Base-by-base conservation (phyloP, 1,140 invertebrate genomes). In the Bombus pascuorum region DNA sequence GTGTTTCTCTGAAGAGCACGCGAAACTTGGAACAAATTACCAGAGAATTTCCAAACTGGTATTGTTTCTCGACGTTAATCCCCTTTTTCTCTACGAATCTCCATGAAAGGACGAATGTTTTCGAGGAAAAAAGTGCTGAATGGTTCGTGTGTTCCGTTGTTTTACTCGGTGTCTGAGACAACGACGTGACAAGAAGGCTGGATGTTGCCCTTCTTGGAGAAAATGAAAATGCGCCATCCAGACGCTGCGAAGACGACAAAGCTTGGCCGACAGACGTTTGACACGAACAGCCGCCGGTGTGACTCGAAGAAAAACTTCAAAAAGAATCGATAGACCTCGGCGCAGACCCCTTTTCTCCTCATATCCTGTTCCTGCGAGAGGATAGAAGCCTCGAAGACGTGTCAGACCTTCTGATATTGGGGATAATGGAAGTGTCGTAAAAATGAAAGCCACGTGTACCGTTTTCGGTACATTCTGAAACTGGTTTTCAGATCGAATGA, bases 151-250 rank as follows among this genome's bases (percentile, higher is more conserved):
- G 42, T 47, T 42, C 34, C 32, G 42, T 9, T 81, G 73, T 77
- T 77, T 83, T 62, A 44, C 37, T 22, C 15, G 32, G 28, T 53
- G 59, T 75, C 34, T 22, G 32, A 18, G 59, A 77, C 81, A 76
- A 76, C 22, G 72, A 77, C 44, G 59, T 65, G 72, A 53, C 59
- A 53, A 42, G 32, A 39, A 18, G 72, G 44, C 25, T 22, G 34
- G 22, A 1, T 59, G 62, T 79, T 66, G n/a, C n/a, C n/a, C 81
- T 76, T 12, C 65, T 70, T 59, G 37, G 65, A 68, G 82, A 79
- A 79, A 84, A 84, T 84, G 82, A 84, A 79, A 84, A 84, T 84
- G 76, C 77, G 47, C 34, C 82, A 57, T 62, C 37, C 42, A 83
- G 73, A 83, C 81, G 53, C 62, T 42, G 57, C 6, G 18, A 78